Base-by-base conservation (phyloP, 2,113 vertebrate species). In the Asarcornis scutulata region DNA sequence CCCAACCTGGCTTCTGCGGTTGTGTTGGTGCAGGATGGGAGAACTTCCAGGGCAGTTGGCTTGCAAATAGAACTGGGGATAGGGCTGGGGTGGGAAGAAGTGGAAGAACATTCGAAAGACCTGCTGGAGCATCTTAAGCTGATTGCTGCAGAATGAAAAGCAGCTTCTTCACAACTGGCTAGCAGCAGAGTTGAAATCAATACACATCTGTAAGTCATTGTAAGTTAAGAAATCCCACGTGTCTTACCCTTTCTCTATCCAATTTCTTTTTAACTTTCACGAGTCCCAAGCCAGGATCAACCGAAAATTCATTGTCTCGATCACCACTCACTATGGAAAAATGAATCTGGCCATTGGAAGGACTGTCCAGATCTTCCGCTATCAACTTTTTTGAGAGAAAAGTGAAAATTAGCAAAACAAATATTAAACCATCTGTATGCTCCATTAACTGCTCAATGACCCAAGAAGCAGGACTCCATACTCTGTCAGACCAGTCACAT, bases 261-360 rank as follows among this genome's bases (percentile, higher is more conserved):
- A 99, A 98, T 83, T 98, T 99, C 97, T 99, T 99, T 97, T 99
- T 99, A 95, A 99, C 98, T 75, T 98, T 99, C 96, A 99, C 98
- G 15, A 99, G 98, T 58, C 99, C 99, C 74, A 98, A 95, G 88
- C 98, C 91, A 66, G 99, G 98, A 97, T 99, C 99, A 56, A 99
- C 98, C 7, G 98, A 98, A 98, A 99, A 99, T 96, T 99, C 98
- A 81, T 98, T 99, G 93, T 99, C 98, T 80, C 88, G 97, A 97
- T 99, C 99, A 17, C 99, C 99, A 53, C 94, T 98, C 95, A 99
- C 97, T 48, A 99, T 99, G 75, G 99, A 99, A 97, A 99, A 99
- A 46, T 95, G 98, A 92, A 99, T 98, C 68, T 98, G 99, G 46
- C 98, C 98, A 20, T 99, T 99, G 85, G 98, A 95, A 68, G 98